phyloP scores from a whole-genome alignment of 1,140 invertebrate species.

The Drosophila nannoptera region DNA sequence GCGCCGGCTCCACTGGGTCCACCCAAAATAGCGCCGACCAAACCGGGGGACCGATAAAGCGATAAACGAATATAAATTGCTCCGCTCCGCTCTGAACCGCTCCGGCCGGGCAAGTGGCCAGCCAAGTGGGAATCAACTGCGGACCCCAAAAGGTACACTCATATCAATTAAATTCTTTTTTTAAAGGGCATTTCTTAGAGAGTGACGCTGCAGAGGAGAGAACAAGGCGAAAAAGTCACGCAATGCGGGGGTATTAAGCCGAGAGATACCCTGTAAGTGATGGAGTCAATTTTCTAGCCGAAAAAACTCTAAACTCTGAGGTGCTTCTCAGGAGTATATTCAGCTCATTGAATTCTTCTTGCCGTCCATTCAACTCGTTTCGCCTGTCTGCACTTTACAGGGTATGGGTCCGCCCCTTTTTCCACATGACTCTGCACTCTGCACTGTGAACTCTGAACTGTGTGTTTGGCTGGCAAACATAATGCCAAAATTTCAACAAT shows the following conservation, averaged over 20 bases:
- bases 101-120: constrained; percentile 27
- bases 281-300: background rate
- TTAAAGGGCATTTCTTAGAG: constrained; percentile 35
- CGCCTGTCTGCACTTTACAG: background rate
- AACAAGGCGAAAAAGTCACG: constrained; percentile 21
- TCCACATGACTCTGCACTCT: constrained; percentile 36
- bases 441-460: constrained; percentile 2
- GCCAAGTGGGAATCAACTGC: constrained; percentile 25
- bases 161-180: constrained; percentile 44
- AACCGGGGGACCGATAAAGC: constrained; percentile 27
- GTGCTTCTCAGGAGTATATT: too few relatives aligned
- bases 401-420: constrained; percentile 19
- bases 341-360: too few relatives aligned
- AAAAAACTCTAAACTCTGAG: too few relatives aligned
- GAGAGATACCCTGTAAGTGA: constrained; percentile 8
- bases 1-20: constrained; percentile 30
- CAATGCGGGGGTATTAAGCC: background rate
- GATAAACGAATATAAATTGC: constrained; percentile 50
- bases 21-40: constrained; percentile 28
- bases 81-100: background rate
- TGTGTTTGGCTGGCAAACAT: constrained; percentile 40
- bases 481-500: constrained; percentile 52
- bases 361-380: background rate
- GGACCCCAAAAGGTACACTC: constrained; percentile 10
- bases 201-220: constrained; percentile 6